phyloP scores from a whole-genome alignment of 2,797 vertebrate species.

The Microctenopoma steveboyesi region DNA sequence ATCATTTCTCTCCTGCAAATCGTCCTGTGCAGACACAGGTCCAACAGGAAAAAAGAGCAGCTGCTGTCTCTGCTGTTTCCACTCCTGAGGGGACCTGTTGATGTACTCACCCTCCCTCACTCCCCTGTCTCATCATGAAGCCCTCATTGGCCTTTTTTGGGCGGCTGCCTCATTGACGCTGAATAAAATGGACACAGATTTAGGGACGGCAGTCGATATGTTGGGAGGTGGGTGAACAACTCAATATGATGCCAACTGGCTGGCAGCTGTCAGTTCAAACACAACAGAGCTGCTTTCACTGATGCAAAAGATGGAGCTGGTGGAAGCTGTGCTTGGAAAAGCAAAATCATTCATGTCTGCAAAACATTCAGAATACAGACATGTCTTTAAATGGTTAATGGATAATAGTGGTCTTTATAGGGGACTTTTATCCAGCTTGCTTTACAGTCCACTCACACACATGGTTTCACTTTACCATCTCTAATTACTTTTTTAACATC shows the following conservation, averaged over 20 bases:
- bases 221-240: slow-evolving; percentile 13
- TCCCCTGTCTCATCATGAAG: slow-evolving; percentile 41
- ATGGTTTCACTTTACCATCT: neutral
- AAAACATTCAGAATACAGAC: neutral
- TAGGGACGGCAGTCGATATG: slow-evolving; percentile 35
- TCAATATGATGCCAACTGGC: slow-evolving; percentile 35
- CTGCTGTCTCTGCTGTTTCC: neutral
- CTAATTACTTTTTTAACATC: neutral
- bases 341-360: neutral
- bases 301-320: neutral
- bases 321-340: neutral
- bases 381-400: neutral
- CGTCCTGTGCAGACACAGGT: slow-evolving; percentile 1
- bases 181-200: slow-evolving; percentile 48
- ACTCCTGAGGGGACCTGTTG: slow-evolving; percentile 4
- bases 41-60: neutral
- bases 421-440: neutral
- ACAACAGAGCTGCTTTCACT: neutral
- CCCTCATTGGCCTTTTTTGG: slow-evolving; percentile 21
- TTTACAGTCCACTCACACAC: neutral
- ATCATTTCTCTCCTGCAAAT: neutral
- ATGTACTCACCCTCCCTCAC: slow-evolving; percentile 31
- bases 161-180: slow-evolving; percentile 23
- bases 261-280: neutral
- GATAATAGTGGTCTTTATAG: neutral